A percentile compares a stretch with the other conserved stretches of the same genome.
phyloP scores from a whole-genome alignment of 92 coral and sea anemone genomes.

The Actinostola sp. region DNA sequence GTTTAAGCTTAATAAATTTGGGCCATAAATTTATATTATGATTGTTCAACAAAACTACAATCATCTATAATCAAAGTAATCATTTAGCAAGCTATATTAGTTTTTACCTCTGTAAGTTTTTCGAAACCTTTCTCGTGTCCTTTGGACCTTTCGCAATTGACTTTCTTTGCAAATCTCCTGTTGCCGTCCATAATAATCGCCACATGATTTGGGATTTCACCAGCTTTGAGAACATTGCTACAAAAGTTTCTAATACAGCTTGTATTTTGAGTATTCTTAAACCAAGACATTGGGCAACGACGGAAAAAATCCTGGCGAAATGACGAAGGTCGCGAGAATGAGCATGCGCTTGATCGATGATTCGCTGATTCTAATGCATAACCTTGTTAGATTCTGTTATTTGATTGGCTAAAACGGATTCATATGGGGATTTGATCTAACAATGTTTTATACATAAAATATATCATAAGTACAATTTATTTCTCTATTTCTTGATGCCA shows the following conservation, averaged over 20 bases:
- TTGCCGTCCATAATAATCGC: constrained; percentile 99
- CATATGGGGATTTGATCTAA: too few relatives aligned
- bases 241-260: constrained; percentile 82
- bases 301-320: neutral
- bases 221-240: constrained; percentile 89
- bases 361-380: neutral
- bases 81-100: neutral
- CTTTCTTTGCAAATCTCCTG: constrained; percentile 93
- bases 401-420: constrained; percentile 17
- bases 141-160: constrained; percentile 83
- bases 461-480: neutral
- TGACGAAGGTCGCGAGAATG: constrained; percentile 12
- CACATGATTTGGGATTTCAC: constrained; percentile 89
- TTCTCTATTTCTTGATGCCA: neutral
- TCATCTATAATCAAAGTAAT: too few relatives aligned
- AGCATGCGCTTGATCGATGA: constrained; percentile 61
- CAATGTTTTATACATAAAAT: neutral
- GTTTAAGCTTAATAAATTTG: too few relatives aligned
- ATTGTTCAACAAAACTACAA: too few relatives aligned
- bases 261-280: constrained; percentile 69
- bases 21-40: too few relatives aligned
- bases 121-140: constrained; percentile 99
- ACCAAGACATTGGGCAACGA: constrained; percentile 71
- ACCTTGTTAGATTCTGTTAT: neutral
- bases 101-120: constrained; percentile 90